These are phyloP conservation scores for Alligator sinensis DNA, from an alignment of 2,113 vertebrate species.

Conservation along the genomic window DNA sequence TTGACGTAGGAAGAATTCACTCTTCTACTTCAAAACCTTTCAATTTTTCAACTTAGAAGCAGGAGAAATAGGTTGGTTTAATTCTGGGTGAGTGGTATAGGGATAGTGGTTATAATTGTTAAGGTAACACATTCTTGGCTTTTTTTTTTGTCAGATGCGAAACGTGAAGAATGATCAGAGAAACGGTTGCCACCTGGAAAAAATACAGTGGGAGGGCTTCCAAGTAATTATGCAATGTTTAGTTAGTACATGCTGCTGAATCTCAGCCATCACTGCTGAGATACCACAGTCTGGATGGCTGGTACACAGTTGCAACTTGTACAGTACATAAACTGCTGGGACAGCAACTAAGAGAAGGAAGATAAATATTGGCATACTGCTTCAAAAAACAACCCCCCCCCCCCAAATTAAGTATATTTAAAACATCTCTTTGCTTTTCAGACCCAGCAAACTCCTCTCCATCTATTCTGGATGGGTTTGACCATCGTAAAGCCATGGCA, in stretches of 20 bases:
- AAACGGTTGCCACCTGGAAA: constrained; percentile 53
- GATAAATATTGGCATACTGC: not conserved
- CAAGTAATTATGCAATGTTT: constrained; percentile 8
- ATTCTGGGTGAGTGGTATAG: not conserved
- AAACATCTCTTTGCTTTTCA: constrained; percentile 54
- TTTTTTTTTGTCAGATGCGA: not conserved
- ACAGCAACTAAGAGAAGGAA: not conserved
- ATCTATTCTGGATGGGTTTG: constrained; percentile 95
- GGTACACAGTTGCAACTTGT: not conserved
- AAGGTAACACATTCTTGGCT: constrained; percentile 39
- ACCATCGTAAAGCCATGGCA: constrained; percentile 94
- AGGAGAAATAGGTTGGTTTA: not conserved
- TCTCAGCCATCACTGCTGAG: not conserved
- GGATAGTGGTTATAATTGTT: not conserved
- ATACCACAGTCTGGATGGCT: not conserved
- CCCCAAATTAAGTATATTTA: fast-evolving
- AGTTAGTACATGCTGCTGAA: constrained; percentile 31
- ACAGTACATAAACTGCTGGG: not conserved
- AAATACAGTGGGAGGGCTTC: constrained; percentile 40
- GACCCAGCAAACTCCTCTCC: constrained; percentile 97
- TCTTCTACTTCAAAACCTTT: constrained; percentile 45
- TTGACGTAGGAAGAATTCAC: constrained; percentile 25
- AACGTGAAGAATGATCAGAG: constrained; percentile 1
- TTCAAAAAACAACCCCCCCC: not conserved
- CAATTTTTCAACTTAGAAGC: not conserved